A percentile compares a stretch with the other conserved stretches of the same genome.
phyloP scores from a whole-genome alignment of 2,113 vertebrate species.

The Pithys albifrons region DNA sequence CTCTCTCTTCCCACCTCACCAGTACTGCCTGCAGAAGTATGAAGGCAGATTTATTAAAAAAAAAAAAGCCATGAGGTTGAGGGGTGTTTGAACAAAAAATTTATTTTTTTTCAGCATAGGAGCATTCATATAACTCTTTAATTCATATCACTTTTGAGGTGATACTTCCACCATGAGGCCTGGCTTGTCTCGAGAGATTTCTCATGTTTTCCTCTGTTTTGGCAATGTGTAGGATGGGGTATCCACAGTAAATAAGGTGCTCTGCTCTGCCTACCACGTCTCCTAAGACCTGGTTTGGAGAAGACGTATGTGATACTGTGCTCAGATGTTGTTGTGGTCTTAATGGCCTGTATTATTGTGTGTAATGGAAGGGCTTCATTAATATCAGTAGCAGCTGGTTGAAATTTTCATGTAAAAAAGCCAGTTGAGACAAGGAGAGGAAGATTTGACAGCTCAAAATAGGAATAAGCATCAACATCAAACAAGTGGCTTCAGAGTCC shows the following conservation, averaged over 20 bases:
- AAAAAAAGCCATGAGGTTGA: neutral
- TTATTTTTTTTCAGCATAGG: neutral
- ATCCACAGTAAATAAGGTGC: neutral
- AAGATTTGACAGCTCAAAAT: neutral
- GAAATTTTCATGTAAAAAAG: neutral
- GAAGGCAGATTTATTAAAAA: neutral
- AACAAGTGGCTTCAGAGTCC: slow-evolving; percentile 50
- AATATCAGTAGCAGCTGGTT: neutral
- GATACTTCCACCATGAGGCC: neutral
- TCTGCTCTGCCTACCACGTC: accelerated
- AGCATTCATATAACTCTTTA: neutral
- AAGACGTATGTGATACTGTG: accelerated
- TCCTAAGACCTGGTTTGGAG: neutral
- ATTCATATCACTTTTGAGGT: neutral
- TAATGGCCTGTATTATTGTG: accelerated
- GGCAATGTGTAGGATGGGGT: accelerated
- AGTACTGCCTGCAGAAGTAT: neutral
- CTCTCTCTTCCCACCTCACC: neutral
- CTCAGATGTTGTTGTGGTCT: neutral
- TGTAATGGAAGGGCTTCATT: neutral
- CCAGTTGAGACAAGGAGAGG: neutral
- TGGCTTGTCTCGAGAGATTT: neutral
- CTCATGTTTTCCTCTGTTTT: neutral
- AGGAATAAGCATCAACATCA: slow-evolving; percentile 25
- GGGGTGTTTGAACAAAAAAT: neutral